A percentile compares a stretch with the other conserved stretches of the same genome.
These are phyloP conservation scores for Macrostomum cliftonense DNA, from an alignment of 2,888 invertebrate genomes.

Conservation along the genomic window DNA sequence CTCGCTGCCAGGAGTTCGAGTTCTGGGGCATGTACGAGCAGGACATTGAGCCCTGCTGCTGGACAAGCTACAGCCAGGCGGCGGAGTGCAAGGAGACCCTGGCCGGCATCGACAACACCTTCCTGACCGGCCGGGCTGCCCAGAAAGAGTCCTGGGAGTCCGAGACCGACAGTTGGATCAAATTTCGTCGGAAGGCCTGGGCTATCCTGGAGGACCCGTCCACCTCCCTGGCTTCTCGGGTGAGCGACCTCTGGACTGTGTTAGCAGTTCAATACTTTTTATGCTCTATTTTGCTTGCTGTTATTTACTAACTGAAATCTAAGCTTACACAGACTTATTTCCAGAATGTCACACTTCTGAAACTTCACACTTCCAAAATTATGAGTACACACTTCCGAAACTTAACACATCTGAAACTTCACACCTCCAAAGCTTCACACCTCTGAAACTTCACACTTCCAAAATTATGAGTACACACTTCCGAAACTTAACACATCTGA, in stretches of 20 bases:
- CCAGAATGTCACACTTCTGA: too few relatives aligned
- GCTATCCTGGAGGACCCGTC: conserved; percentile 28
- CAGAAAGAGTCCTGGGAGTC: conserved; percentile 11
- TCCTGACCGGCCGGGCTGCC: conserved; percentile 16
- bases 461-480: too few relatives aligned
- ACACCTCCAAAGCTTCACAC: too few relatives aligned
- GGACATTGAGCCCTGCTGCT: conserved; percentile 35
- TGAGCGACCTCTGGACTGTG: conserved; percentile 5
- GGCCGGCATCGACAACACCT: conserved; percentile 29
- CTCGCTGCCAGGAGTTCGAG: conserved; percentile 31
- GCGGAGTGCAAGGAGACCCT: conserved; percentile 31
- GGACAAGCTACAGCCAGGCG: conserved; percentile 31
- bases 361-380: too few relatives aligned
- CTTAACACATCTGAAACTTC: too few relatives aligned
- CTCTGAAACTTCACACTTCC: too few relatives aligned
- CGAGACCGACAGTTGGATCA: conserved; percentile 15
- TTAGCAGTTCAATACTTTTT: too few relatives aligned
- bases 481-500: too few relatives aligned
- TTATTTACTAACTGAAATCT: too few relatives aligned
- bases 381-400: too few relatives aligned
- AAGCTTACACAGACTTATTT: too few relatives aligned
- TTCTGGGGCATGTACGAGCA: conserved; percentile 33
- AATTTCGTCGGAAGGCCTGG: conserved; percentile 23
- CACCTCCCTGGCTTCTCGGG: conserved; percentile 25
- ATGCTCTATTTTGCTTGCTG: too few relatives aligned